These are phyloP conservation scores for Callorhinus ursinus DNA, from an alignment of 2,113 vertebrate genomes.

Conservation along the genomic window DNA sequence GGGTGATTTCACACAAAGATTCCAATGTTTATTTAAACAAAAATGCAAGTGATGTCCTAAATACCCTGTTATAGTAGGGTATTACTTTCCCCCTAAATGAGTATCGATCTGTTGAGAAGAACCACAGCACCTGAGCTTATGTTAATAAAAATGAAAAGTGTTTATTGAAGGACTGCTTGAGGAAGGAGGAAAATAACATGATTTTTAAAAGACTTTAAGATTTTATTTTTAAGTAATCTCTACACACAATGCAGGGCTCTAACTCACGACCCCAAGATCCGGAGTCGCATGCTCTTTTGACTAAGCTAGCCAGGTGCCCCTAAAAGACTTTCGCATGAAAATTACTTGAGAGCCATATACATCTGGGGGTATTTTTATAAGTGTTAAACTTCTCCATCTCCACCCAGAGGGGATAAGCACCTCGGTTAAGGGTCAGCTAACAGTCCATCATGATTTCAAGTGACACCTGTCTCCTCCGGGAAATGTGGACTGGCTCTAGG, in stretches of 20 bases:
- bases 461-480: fast-evolving
- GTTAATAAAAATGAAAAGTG: not conserved
- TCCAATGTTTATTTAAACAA: not conserved
- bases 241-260: not conserved
- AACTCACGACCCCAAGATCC: not conserved
- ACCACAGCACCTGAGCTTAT: too few relatives aligned
- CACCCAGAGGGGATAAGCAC: not conserved
- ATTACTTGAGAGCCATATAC: not conserved
- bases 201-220: not conserved
- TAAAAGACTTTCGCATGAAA: not conserved
- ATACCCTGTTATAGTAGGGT: not conserved
- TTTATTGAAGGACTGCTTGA: not conserved
- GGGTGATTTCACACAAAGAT: not conserved
- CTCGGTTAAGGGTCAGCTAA: not conserved
- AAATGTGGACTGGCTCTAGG: fast-evolving
- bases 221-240: not conserved
- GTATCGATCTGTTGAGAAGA: not conserved
- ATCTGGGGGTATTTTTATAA: not conserved
- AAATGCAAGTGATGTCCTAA: not conserved
- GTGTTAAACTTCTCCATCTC: not conserved
- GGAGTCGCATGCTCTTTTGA: not conserved
- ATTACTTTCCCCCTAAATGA: fast-evolving
- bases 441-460: not conserved
- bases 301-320: not conserved
- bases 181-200: not conserved